A percentile compares a stretch with the other conserved stretches of the same genome.
Evolutionary conservation across 2,113 vertebrate genomes (phyloP).

Genomic region (Aptenodytes patagonicus): DNA sequence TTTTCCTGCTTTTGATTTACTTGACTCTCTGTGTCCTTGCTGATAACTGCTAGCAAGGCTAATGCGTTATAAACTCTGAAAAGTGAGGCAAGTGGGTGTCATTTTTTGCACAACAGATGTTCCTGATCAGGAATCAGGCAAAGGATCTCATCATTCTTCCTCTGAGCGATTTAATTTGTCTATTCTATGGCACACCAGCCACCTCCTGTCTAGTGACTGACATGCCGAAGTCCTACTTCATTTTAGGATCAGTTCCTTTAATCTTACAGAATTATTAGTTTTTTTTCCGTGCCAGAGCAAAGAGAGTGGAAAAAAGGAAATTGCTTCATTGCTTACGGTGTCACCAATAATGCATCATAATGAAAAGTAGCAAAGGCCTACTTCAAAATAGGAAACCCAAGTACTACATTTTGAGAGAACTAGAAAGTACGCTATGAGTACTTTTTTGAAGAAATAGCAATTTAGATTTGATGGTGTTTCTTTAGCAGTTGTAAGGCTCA

Average conservation of each 20-base stretch:
- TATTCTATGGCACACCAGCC: neutral
- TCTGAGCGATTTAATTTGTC: conserved; percentile 30
- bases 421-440: neutral
- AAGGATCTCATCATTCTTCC: conserved; percentile 26
- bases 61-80: neutral
- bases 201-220: conserved; percentile 12
- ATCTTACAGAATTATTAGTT: conserved; percentile 34
- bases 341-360: neutral
- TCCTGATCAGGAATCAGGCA: conserved; percentile 47
- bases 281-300: neutral
- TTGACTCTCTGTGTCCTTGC: conserved; percentile 14
- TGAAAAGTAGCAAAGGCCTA: neutral
- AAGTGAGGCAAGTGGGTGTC: neutral
- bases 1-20: neutral
- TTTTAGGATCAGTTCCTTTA: conserved; percentile 33
- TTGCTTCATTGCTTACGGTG: neutral
- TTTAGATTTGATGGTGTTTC: neutral
- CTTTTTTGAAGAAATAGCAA: neutral
- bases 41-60: neutral
- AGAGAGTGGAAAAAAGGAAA: conserved; percentile 12
- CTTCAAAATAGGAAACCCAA: neutral
- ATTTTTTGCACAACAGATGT: conserved; percentile 54
- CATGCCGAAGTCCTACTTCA: neutral
- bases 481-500: neutral
- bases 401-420: neutral